These are phyloP conservation scores for Crotalus horridus DNA, from an alignment of 2,113 vertebrate species.

Conservation along the genomic window DNA sequence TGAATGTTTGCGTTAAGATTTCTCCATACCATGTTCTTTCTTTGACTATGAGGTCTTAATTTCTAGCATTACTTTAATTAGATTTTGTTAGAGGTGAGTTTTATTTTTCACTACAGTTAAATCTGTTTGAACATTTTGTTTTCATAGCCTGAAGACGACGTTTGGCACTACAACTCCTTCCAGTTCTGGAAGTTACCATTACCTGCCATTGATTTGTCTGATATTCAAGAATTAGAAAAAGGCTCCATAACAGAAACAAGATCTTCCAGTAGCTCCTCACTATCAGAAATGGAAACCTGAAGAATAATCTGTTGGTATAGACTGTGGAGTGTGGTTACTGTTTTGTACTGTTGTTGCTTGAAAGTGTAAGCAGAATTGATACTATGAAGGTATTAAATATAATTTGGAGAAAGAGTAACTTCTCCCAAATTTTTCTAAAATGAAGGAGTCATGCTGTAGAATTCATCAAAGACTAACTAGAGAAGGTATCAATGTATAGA, in stretches of 20 bases:
- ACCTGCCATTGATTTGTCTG: slow-evolving; percentile 79
- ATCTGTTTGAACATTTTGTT: slow-evolving; percentile 19
- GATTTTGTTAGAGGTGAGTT: neutral
- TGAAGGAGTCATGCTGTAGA: neutral
- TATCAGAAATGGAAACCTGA: slow-evolving; percentile 88
- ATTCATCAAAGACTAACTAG: slow-evolving; percentile 7
- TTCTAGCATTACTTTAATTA: neutral
- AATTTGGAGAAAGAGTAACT: slow-evolving; percentile 34
- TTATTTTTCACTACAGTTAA: slow-evolving; percentile 3
- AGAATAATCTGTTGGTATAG: neutral
- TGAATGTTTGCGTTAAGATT: neutral
- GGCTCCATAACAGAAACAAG: slow-evolving; percentile 30
- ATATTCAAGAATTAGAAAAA: slow-evolving; percentile 70
- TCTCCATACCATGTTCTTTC: neutral
- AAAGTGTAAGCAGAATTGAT: slow-evolving; percentile 29
- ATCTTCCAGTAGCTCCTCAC: slow-evolving; percentile 53
- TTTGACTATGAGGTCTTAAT: neutral
- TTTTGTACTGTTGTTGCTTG: slow-evolving; percentile 31
- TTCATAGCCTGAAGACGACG: slow-evolving; percentile 73
- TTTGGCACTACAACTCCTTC: slow-evolving; percentile 83
- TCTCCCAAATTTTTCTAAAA: slow-evolving; percentile 47
- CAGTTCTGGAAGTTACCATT: slow-evolving; percentile 89
- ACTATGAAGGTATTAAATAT: slow-evolving; percentile 21
- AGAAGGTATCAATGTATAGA: neutral
- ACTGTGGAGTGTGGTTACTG: neutral